Conservation (phyloP, 2,113 vertebrate species). For the Sander vitreus region DNA sequence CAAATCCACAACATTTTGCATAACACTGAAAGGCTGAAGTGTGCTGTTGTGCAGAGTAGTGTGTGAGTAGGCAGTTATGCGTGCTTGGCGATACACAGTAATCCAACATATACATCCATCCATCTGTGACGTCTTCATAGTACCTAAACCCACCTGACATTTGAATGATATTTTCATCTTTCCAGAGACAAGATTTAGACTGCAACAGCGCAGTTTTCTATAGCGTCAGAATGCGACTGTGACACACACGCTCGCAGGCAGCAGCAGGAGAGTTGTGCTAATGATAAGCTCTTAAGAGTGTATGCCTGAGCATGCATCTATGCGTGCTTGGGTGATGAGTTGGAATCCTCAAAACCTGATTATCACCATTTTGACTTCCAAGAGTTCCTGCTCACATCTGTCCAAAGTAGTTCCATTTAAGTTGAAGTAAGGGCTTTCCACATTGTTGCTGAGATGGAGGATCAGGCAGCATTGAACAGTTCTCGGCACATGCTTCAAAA, state of each 20-base stretch:
- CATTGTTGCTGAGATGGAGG: conserved; percentile 45
- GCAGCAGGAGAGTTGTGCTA: conserved; percentile 4
- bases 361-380: conserved; percentile 67
- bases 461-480: conserved; percentile 64
- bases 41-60: neutral
- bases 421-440: conserved; percentile 38
- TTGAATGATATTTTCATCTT: conserved; percentile 70
- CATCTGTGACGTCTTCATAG: conserved; percentile 39
- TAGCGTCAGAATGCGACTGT: conserved; percentile 22
- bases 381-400: conserved; percentile 66
- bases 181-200: conserved; percentile 19
- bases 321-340: conserved; percentile 22
- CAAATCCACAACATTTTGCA: neutral
- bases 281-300: conserved; percentile 61
- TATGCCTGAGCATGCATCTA: conserved; percentile 46
- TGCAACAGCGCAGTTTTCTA: conserved; percentile 32
- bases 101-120: conserved; percentile 45
- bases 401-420: conserved; percentile 51
- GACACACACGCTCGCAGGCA: conserved; percentile 34
- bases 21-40: conserved; percentile 3
- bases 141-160: conserved; percentile 67
- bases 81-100: conserved; percentile 17
- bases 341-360: conserved; percentile 66
- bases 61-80: neutral
- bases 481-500: conserved; percentile 51